phyloP scores from a whole-genome alignment of 2,888 invertebrate genomes.

The Folsomia candida region DNA sequence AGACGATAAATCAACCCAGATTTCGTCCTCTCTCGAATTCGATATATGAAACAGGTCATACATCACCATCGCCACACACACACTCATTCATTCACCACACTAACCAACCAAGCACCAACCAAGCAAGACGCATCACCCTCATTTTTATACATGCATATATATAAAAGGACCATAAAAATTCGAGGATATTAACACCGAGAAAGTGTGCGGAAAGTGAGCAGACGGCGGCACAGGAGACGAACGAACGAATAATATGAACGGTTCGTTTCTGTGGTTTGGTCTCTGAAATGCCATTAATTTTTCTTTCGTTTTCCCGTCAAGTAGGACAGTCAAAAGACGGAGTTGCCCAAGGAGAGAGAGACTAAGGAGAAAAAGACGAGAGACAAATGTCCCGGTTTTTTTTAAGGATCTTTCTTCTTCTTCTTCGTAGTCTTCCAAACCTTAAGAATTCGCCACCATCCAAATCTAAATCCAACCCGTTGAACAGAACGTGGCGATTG shows the following conservation, averaged over 20 bases:
- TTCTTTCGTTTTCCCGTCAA: not conserved
- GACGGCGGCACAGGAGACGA: not conserved
- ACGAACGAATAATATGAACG: not conserved
- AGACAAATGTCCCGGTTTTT: not conserved
- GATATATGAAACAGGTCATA: conserved; percentile 5
- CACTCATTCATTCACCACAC: not conserved
- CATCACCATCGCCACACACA: not conserved
- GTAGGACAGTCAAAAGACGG: not conserved
- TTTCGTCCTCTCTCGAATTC: conserved; percentile 4
- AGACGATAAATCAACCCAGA: conserved; percentile 13
- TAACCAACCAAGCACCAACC: not conserved
- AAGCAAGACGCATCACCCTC: not conserved
- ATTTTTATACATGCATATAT: not conserved
- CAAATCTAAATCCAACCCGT: not conserved
- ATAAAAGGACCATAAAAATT: not conserved
- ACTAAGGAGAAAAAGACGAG: not conserved
- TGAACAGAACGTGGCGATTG: not conserved
- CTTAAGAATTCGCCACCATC: not conserved
- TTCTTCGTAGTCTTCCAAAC: too few species aligned
- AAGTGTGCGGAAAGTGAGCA: conserved; percentile 7
- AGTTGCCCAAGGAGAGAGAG: not conserved
- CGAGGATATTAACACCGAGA: not conserved
- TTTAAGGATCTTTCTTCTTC: too few species aligned
- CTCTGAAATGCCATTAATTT: conserved; percentile 14
- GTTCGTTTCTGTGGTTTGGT: not conserved